Base-by-base conservation (phyloP, 1,140 invertebrate species). In the Mactra quadrangularis region DNA sequence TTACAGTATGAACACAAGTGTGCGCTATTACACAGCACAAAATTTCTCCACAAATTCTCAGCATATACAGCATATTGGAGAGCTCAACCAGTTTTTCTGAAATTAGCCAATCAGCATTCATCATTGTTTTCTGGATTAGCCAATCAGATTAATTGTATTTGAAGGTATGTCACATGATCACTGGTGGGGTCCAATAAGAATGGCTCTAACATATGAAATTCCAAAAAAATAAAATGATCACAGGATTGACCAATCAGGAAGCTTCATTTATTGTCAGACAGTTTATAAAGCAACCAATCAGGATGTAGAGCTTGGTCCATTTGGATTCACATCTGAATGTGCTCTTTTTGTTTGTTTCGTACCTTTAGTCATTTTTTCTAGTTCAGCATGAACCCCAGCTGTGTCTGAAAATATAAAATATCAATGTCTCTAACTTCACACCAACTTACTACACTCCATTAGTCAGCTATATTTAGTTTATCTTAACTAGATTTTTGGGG, bases 351-450 rank as follows among this genome's bases (percentile, higher is more conserved):
- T 45, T 41, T 59, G 68, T 62, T 82, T 75, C 90, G 96, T 96
- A 76, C 95, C 95, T 89, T 95, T 94, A 74, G 97, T 96, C 87
- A 98, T 95, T 79, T 97, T 95, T 92, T 98, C 97, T 25, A 98
- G 94, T 93, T 98, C 97, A n/a, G 97, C 97, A 29, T 81, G 77
- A 17, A 81, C 77, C 22, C 96, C 94, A 84, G 93, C 91, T 89
- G 93, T 93, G 85, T 93, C 93, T 85, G 95, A 92, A n/a, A 70
- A 85, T 57, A 82, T 11, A 72, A 35, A 76, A 52, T 45, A 50
- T 41, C n/a, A 25, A 74, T 41, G 9, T 22, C 9, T 33, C 47
- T 50, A 0, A 33, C 2, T 41, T n/a, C 6, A 52, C 31, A 22
- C 17, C 27, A 71, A 17, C 25, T 53, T 53, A 38, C 25, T 19